Evolutionary conservation across 2,113 vertebrate species (phyloP).

Genomic region (Pterocles orientalis): DNA sequence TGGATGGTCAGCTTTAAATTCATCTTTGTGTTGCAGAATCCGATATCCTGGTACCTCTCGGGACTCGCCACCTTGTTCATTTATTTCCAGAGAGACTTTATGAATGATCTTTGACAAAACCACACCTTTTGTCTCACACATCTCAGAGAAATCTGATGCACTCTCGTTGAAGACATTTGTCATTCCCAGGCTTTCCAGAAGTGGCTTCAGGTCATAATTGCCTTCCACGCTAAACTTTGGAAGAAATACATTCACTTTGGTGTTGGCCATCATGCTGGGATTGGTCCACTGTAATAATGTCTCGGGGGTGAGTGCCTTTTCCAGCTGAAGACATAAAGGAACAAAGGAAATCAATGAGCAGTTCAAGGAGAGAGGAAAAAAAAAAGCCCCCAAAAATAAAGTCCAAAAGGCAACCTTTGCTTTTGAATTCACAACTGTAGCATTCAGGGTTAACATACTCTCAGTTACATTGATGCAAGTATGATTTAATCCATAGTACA

Average conservation of each 20-base stretch:
- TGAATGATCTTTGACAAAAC: conserved; percentile 76
- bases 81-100: conserved; percentile 76
- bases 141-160: conserved; percentile 78
- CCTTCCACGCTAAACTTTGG: conserved; percentile 80
- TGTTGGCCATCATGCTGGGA: conserved; percentile 81
- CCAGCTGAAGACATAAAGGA: conserved; percentile 66
- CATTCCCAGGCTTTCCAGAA: conserved; percentile 78
- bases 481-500: background rate
- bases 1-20: conserved; percentile 79
- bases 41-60: conserved; percentile 78
- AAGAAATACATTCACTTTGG: conserved; percentile 82
- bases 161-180: conserved; percentile 72
- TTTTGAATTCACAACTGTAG: background rate
- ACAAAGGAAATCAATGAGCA: background rate
- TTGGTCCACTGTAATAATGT: conserved; percentile 79
- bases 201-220: conserved; percentile 67
- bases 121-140: conserved; percentile 79
- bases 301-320: conserved; percentile 76
- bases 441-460: background rate
- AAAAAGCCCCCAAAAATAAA: background rate
- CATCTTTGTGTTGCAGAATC: conserved; percentile 81
- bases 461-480: background rate
- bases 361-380: background rate
- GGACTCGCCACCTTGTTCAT: conserved; percentile 78
- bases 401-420: background rate